These are phyloP conservation scores for Heliocidaris erythrogramma DNA, from an alignment of 35 echinoderm and acorn worm genomes.

Conservation along the genomic window DNA sequence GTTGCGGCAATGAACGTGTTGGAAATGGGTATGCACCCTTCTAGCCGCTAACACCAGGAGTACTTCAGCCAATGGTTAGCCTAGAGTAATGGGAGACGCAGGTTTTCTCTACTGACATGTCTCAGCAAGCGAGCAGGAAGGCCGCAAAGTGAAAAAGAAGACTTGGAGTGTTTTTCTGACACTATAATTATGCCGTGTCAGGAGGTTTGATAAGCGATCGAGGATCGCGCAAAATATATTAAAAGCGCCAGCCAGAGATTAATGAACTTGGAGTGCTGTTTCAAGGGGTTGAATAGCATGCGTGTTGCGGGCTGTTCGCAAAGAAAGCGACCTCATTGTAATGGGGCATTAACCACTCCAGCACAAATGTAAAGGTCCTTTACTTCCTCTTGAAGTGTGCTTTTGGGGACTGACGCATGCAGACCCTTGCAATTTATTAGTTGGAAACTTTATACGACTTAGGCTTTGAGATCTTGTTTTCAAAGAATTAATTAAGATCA, in stretches of 20 bases:
- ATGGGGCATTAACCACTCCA: conserved; percentile 1
- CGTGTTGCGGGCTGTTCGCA: background rate
- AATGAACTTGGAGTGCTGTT: conserved; percentile 21
- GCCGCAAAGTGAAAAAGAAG: background rate
- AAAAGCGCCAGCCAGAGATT: conserved; percentile 32
- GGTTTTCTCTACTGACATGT: background rate
- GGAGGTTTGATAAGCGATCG: background rate
- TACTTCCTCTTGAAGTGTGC: background rate
- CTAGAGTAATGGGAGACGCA: background rate
- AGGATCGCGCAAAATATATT: conserved; percentile 2
- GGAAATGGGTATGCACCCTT: background rate
- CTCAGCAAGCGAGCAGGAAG: background rate
- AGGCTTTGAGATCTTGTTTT: background rate
- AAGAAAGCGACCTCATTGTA: background rate
- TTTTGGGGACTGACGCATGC: background rate
- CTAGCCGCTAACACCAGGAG: background rate
- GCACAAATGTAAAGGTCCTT: background rate
- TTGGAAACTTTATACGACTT: background rate
- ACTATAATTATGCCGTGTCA: conserved; percentile 43
- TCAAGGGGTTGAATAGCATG: conserved; percentile 7
- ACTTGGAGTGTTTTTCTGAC: conserved; percentile 42
- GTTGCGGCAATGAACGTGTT: background rate
- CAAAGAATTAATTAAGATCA: conserved; percentile 5
- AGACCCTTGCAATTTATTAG: background rate
- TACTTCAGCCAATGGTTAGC: background rate